phyloP scores from a whole-genome alignment of 2,888 invertebrate species.

The Tridacna gigas region DNA sequence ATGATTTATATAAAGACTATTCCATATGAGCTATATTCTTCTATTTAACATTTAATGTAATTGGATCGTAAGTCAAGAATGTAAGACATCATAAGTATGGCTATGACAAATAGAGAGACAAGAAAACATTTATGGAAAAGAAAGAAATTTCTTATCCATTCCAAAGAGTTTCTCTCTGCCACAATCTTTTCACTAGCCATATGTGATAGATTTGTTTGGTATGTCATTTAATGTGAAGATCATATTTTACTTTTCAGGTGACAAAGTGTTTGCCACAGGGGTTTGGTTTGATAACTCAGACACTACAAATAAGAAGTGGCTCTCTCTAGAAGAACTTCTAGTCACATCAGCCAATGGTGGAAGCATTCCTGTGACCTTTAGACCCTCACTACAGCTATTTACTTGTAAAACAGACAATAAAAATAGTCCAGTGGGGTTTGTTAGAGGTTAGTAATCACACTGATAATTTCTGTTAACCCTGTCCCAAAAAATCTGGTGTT shows the following conservation, averaged over 20 bases:
- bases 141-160: too few relatives aligned
- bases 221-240: too few relatives aligned
- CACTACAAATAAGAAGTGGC: slow-evolving; percentile 68
- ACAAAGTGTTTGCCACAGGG: slow-evolving; percentile 70
- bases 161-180: too few relatives aligned
- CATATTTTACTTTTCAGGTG: slow-evolving; percentile 46
- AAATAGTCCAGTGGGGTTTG: slow-evolving; percentile 89
- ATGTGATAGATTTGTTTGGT: too few relatives aligned
- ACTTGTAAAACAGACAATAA: slow-evolving; percentile 86
- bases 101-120: too few relatives aligned
- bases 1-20: too few relatives aligned
- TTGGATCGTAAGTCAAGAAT: too few relatives aligned
- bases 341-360: slow-evolving; percentile 71
- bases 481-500: background rate
- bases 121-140: too few relatives aligned
- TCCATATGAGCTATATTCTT: too few relatives aligned
- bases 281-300: slow-evolving; percentile 75
- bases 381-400: slow-evolving; percentile 91
- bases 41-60: too few relatives aligned
- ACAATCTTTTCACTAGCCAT: too few relatives aligned
- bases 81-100: too few relatives aligned
- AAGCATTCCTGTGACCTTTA: slow-evolving; percentile 90
- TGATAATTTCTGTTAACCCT: background rate
- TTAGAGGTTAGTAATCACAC: slow-evolving; percentile 87
- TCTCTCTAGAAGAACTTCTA: slow-evolving; percentile 80